These are phyloP conservation scores for Melikaiella ostensackeni DNA, from an alignment of 2,888 invertebrate genomes.

Conservation along the genomic window DNA sequence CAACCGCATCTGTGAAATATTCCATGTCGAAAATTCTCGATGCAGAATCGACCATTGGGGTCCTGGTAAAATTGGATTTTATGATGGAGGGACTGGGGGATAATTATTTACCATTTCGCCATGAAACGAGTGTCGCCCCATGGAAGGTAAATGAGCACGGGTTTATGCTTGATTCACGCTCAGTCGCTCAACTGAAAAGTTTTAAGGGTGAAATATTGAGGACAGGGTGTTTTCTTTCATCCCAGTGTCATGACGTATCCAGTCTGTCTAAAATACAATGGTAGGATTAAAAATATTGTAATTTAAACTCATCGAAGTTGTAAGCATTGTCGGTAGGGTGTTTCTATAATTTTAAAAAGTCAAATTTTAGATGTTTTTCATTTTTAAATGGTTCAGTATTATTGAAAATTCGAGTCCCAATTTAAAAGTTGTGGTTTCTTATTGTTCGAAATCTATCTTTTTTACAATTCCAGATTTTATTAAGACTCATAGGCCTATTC, in stretches of 20 bases:
- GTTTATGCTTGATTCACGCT: slow-evolving; percentile 38
- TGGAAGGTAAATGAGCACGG: slow-evolving; percentile 1
- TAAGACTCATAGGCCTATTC: too few species aligned
- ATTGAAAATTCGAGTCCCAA: neutral
- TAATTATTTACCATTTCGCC: slow-evolving; percentile 5
- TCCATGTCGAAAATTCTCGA: slow-evolving; percentile 2
- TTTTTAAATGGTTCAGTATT: neutral
- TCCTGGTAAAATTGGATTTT: slow-evolving; percentile 24
- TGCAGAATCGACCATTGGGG: slow-evolving; percentile 1
- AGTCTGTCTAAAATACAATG: neutral
- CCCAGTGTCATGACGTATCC: neutral
- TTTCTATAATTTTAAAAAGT: neutral
- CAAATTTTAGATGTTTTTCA: neutral
- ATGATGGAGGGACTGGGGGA: neutral
- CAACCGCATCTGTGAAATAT: neutral
- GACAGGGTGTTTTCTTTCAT: slow-evolving; percentile 47
- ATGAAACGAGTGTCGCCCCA: slow-evolving; percentile 10
- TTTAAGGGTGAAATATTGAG: slow-evolving; percentile 49
- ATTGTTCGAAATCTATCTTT: too few species aligned
- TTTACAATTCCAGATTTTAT: too few species aligned
- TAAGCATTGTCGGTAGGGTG: neutral
- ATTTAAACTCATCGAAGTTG: neutral
- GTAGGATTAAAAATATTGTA: neutral
- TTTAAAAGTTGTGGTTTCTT: too few species aligned
- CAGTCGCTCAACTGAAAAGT: slow-evolving; percentile 51